phyloP scores from a whole-genome alignment of 1,140 invertebrate genomes.

The Mesaphorura yosii region DNA sequence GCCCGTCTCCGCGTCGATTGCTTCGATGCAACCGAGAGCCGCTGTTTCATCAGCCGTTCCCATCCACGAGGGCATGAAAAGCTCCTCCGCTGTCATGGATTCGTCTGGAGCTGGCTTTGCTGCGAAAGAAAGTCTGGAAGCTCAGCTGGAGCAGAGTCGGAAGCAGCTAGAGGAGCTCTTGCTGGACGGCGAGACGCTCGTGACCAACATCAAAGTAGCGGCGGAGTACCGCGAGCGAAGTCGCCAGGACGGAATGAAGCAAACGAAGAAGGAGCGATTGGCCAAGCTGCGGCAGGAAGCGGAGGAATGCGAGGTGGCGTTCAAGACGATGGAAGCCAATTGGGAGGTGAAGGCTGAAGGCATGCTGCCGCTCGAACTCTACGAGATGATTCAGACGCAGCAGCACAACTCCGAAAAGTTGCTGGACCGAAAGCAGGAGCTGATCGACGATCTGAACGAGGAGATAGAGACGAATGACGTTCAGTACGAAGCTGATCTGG shows the following conservation, averaged over 20 bases:
- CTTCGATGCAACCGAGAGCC: no score
- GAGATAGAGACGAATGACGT: constrained; percentile 26
- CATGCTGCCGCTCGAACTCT: constrained; percentile 26
- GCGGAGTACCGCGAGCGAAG: constrained; percentile 23
- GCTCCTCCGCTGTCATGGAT: no score
- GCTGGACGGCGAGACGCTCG: constrained; percentile 21
- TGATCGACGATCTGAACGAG: constrained; percentile 11
- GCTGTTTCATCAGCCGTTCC: no score
- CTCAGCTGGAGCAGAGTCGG: constrained; percentile 21
- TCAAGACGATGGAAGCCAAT: constrained; percentile 14
- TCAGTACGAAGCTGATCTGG: constrained; percentile 25
- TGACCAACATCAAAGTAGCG: constrained; percentile 30
- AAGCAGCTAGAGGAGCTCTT: constrained; percentile 25
- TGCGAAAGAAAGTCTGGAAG: constrained; percentile 9
- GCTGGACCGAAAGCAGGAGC: constrained; percentile 22
- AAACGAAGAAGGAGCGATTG: constrained; percentile 13
- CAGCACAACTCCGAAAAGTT: constrained; percentile 21
- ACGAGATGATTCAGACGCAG: constrained; percentile 24
- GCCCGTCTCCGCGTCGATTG: no score
- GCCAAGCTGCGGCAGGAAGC: constrained; percentile 17
- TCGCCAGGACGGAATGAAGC: constrained; percentile 10
- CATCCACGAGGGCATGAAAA: no score
- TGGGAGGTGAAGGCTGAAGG: constrained; percentile 23
- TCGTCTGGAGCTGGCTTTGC: no score
- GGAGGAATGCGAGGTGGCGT: constrained; percentile 20